Evolutionary conservation across 2,797 vertebrate genomes (phyloP).

Genomic region (Malacoraja senta): DNA sequence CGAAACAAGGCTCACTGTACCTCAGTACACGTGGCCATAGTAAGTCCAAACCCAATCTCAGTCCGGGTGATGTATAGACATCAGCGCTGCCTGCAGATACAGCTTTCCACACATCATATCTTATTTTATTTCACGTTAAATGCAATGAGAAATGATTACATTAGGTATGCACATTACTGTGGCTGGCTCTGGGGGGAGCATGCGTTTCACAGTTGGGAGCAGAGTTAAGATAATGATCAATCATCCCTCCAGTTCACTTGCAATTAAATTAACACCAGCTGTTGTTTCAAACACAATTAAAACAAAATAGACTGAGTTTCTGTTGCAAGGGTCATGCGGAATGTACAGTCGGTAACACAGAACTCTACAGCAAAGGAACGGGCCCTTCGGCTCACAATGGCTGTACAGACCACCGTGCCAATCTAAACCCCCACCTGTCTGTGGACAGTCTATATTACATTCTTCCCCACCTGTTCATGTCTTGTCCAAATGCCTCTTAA

Average conservation of each 20-base stretch:
- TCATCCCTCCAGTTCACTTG: conserved; percentile 2
- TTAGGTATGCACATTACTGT: neutral
- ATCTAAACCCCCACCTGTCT: no score
- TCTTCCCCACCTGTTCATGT: no score
- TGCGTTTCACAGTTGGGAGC: neutral
- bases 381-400: no score
- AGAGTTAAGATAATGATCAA: neutral
- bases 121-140: neutral
- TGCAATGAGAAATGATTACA: conserved; percentile 12
- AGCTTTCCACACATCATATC: conserved; percentile 22
- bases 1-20: no score
- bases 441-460: no score
- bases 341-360: no score
- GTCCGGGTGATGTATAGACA: neutral
- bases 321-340: neutral
- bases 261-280: neutral
- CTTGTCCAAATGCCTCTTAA: no score
- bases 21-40: no score
- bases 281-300: conserved; percentile 1
- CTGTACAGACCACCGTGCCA: no score
- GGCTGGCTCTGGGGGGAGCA: neutral
- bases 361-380: neutral
- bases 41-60: no score
- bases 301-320: neutral
- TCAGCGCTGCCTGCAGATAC: neutral